These are phyloP conservation scores for Phylloscopus trochilus DNA, from an alignment of 2,113 vertebrate genomes.

Conservation along the genomic window DNA sequence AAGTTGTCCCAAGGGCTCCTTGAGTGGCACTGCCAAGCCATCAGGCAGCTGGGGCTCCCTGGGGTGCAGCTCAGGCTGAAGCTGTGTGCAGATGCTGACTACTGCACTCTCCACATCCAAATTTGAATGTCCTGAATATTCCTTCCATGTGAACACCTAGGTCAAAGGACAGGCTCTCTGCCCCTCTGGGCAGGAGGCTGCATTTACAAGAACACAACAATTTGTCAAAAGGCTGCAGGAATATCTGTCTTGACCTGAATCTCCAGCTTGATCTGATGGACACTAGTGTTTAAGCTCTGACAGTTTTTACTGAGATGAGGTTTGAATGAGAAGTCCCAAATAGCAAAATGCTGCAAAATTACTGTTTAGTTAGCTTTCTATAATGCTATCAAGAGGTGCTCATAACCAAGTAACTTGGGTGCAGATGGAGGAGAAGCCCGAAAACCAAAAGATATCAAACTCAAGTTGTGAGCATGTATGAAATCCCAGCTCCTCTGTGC, in stretches of 20 bases:
- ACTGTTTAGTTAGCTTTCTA: neutral
- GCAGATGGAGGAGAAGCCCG: neutral
- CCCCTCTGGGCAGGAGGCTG: neutral
- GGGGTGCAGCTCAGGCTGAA: neutral
- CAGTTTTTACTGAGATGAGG: neutral
- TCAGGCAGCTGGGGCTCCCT: neutral
- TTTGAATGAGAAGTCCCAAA: neutral
- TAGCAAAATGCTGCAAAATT: neutral
- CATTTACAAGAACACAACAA: neutral
- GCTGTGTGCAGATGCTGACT: neutral
- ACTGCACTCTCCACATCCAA: neutral
- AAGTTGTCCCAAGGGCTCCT: neutral
- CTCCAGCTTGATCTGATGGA: neutral
- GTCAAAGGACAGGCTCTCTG: neutral
- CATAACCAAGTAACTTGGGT: fast-evolving
- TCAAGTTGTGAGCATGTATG: fast-evolving
- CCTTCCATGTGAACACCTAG: neutral
- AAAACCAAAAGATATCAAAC: neutral
- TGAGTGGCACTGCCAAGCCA: fast-evolving
- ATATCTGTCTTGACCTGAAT: neutral
- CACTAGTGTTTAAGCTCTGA: neutral
- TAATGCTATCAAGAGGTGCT: neutral
- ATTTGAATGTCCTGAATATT: neutral
- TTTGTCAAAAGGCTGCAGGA: neutral
- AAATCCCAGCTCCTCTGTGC: neutral